Evolutionary conservation across 2,797 vertebrate genomes (phyloP).

Genomic region (Acestrorhynchus altus): DNA sequence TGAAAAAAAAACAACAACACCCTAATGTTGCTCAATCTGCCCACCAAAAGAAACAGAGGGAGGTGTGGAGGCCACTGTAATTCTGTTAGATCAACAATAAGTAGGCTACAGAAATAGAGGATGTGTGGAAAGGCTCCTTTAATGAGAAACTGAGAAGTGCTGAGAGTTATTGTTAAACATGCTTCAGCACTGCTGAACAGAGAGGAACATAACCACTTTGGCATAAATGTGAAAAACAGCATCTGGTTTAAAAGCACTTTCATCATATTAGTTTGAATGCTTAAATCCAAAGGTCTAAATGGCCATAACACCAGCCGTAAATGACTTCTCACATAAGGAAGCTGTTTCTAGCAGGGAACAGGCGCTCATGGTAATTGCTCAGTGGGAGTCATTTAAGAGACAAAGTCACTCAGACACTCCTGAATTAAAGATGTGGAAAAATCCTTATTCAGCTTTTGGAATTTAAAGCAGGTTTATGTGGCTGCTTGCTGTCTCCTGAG

Average conservation of each 20-base stretch:
- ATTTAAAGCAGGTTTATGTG: slow-evolving; percentile 70
- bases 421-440: slow-evolving; percentile 68
- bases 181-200: slow-evolving; percentile 18
- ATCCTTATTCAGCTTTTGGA: slow-evolving; percentile 69
- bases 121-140: neutral
- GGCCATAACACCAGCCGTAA: slow-evolving; percentile 1
- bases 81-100: neutral
- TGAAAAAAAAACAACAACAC: neutral
- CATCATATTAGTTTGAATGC: neutral
- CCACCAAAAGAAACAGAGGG: neutral
- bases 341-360: slow-evolving; percentile 40
- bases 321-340: slow-evolving; percentile 31
- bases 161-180: slow-evolving; percentile 3
- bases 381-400: slow-evolving; percentile 65
- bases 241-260: slow-evolving; percentile 17
- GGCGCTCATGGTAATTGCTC: slow-evolving; percentile 58
- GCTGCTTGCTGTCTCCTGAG: slow-evolving; percentile 58
- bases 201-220: neutral
- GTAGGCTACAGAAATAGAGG: neutral
- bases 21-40: neutral
- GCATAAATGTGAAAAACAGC: neutral
- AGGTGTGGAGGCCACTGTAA: neutral
- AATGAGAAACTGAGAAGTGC: neutral
- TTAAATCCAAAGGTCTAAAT: slow-evolving; percentile 19
- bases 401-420: slow-evolving; percentile 62